Conservation (phyloP, 2,797 vertebrate genomes). For the Aselliscus stoliczkanus region DNA sequence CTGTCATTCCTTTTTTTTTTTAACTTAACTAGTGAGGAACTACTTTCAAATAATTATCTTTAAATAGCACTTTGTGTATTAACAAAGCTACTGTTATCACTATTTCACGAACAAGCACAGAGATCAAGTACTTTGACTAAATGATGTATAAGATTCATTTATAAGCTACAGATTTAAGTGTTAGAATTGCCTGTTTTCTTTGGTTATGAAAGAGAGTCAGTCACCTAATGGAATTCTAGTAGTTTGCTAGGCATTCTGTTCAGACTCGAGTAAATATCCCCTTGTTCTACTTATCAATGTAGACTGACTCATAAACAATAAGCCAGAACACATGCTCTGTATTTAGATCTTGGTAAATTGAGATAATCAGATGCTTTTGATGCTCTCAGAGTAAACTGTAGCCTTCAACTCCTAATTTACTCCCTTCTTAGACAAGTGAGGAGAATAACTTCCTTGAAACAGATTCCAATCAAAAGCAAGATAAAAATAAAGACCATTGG, state of each 20-base stretch:
- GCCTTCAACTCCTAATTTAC: neutral
- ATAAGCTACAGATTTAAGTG: neutral
- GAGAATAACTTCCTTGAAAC: neutral
- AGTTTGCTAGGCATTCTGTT: neutral
- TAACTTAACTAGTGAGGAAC: neutral
- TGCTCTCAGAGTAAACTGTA: slow-evolving; percentile 4
- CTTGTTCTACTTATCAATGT: neutral
- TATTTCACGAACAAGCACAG: neutral
- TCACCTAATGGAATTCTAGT: slow-evolving; percentile 6
- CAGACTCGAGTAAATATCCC: neutral
- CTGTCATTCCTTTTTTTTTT: neutral
- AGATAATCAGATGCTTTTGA: neutral
- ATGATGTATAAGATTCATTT: neutral
- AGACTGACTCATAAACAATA: neutral
- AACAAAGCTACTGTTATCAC: neutral
- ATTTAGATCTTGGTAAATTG: neutral
- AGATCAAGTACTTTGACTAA: neutral
- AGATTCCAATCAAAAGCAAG: neutral
- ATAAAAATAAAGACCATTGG: neutral
- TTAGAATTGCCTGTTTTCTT: slow-evolving; percentile 23
- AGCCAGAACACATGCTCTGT: neutral
- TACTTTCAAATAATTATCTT: slow-evolving; percentile 21
- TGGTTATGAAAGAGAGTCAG: neutral
- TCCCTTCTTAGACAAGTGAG: neutral
- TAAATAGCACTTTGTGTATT: neutral